phyloP scores from a whole-genome alignment of 2,113 vertebrate species.

The Loxodonta africana region DNA sequence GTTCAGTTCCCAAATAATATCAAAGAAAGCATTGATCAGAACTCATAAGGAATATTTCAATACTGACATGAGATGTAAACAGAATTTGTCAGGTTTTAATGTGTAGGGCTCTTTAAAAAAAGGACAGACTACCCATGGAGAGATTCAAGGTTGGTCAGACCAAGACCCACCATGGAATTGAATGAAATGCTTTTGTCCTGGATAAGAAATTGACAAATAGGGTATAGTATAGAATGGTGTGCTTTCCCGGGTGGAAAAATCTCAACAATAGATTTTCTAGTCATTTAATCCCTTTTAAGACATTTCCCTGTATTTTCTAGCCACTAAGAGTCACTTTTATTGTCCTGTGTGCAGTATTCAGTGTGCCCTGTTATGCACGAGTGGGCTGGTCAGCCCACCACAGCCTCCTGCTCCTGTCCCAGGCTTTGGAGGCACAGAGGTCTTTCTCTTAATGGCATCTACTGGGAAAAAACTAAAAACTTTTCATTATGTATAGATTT shows the following conservation, averaged over 20 bases:
- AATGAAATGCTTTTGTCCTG: not conserved
- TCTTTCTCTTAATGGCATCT: not conserved
- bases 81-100: constrained; percentile 2
- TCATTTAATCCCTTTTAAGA: not conserved
- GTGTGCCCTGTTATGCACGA: not conserved
- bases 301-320: constrained; percentile 8
- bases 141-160: not conserved
- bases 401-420: not conserved
- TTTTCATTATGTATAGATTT: not conserved
- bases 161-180: not conserved
- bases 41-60: not conserved
- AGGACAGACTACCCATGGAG: not conserved
- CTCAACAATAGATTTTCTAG: not conserved
- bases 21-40: not conserved
- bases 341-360: not conserved
- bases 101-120: not conserved
- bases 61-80: not conserved
- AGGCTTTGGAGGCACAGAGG: not conserved
- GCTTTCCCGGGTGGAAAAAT: not conserved
- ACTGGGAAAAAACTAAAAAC: not conserved
- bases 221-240: not conserved
- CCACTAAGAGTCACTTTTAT: not conserved
- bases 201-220: not conserved
- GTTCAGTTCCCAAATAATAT: not conserved
- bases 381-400: not conserved